Base-by-base conservation (phyloP, 2,113 vertebrate genomes). In the Epinephelus lanceolatus region DNA sequence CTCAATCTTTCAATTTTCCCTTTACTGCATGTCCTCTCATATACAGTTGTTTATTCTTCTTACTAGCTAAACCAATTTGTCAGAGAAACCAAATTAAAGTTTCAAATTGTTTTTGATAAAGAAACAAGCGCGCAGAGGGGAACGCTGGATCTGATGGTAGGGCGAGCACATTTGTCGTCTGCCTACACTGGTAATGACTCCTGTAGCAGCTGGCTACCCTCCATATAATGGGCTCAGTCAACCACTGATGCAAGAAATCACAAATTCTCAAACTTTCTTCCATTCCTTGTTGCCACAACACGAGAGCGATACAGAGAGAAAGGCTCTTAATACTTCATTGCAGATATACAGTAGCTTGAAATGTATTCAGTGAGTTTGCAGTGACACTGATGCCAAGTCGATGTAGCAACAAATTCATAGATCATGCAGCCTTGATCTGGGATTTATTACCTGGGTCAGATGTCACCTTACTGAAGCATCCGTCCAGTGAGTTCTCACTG, bases 171-270 rank as follows among this genome's bases (percentile, higher is more conserved):
- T 21, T 69, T 74, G 71, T 56, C 63, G 19, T 42, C 51, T 19
- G 19, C 19, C 40, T 57, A 47, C 59, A 56, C 18, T 76, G 21
- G 67, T 76, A 77, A 76, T 59, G 63, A 65, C 15, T 66, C 52
- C 51, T 65, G 56, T 33, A 56, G 2, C 15, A 10, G 40, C 68
- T 73, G 76, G 51, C 57, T 71, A 55, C 45, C 5, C 55, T 65
- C 57, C 37, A 68, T 65, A 40, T 56, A 83, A 78, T 71, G 56
- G 60, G 37, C 78, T 62, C 30, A 60, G 55, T 53, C 76, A 74
- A 33, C 51, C 68, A 80, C 4, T 66, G 23, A 80, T 49, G 52
- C 71, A 74, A 70, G 57, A 70, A 78, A 75, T 37, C 33, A 78
- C 47, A 69, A 62, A 69, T 62, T 47, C 57, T 66, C 18, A 63